Percentiles rank a stretch among this genome's conserved stretches.
phyloP scores from a whole-genome alignment of 23 tunicate species.

The Botrylloides violaceus region DNA sequence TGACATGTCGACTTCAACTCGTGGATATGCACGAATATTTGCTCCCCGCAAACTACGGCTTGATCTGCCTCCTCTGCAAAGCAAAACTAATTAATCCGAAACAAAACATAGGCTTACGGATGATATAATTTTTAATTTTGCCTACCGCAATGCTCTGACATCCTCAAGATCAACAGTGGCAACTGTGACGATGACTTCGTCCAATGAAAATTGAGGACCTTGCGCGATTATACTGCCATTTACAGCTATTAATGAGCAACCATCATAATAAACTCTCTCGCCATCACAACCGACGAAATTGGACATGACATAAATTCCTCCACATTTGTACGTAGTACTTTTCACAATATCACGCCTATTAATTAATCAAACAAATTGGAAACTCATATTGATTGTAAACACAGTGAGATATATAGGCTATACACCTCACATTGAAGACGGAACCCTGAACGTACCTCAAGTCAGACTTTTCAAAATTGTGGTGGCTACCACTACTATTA shows the following conservation, averaged over 20 bases:
- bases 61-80: constrained; percentile 33
- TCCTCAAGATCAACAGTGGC: constrained; percentile 78
- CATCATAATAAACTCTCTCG: constrained; percentile 66
- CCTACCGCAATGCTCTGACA: constrained; percentile 42
- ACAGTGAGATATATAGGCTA: too few species aligned
- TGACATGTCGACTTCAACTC: constrained; percentile 35
- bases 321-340: constrained; percentile 31
- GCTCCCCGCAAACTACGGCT: constrained; percentile 13
- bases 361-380: not conserved
- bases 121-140: too few species aligned
- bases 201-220: constrained; percentile 54
- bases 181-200: constrained; percentile 47
- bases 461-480: constrained; percentile 24
- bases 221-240: constrained; percentile 51
- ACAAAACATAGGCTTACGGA: too few species aligned
- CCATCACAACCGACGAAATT: constrained; percentile 87
- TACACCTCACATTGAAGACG: not conserved
- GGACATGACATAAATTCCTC: constrained; percentile 55
- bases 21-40: constrained; percentile 38
- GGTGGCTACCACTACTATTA: constrained; percentile 68
- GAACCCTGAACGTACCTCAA: constrained; percentile 6
- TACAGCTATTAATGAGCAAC: constrained; percentile 40
- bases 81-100: too few species aligned
- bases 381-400: too few species aligned
- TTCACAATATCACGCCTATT: constrained; percentile 1